A percentile compares a stretch with the other conserved stretches of the same genome.
Evolutionary conservation across 2,888 invertebrate species (phyloP).

Genomic region (Stramonita haemastoma): DNA sequence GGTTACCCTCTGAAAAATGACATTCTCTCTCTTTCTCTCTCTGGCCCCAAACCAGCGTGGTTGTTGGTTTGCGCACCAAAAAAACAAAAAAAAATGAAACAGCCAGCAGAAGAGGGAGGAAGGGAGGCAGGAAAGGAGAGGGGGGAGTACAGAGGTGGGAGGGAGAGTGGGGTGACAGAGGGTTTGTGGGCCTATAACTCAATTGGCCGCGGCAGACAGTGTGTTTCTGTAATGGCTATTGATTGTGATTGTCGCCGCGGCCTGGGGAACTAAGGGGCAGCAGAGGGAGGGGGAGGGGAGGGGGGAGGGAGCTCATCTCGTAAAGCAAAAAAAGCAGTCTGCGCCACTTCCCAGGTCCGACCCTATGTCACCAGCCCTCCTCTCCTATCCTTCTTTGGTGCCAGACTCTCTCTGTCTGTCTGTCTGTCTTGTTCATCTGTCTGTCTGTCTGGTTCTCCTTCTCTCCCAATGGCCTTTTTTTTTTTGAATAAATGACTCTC

Average conservation of each 20-base stretch:
- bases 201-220: conserved; percentile 30
- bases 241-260: neutral
- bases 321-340: conserved; percentile 16
- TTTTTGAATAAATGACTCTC: too few species aligned
- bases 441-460: neutral
- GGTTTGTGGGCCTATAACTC: conserved; percentile 30
- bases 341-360: neutral
- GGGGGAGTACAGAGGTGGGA: neutral
- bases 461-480: too few species aligned
- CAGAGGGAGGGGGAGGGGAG: neutral
- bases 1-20: too few species aligned
- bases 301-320: conserved; percentile 2
- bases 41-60: neutral
- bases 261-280: neutral
- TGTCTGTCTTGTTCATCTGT: neutral
- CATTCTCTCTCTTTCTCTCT: neutral
- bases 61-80: neutral
- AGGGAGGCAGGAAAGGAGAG: too few species aligned
- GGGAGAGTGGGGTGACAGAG: neutral
- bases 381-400: neutral
- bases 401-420: neutral
- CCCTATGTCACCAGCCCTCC: neutral
- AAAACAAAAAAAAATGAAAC: conserved; percentile 5
- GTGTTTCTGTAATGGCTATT: conserved; percentile 35
- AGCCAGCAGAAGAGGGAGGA: neutral